Evolutionary conservation across 2,797 vertebrate genomes (phyloP).

Genomic region (Manis pentadactyla): DNA sequence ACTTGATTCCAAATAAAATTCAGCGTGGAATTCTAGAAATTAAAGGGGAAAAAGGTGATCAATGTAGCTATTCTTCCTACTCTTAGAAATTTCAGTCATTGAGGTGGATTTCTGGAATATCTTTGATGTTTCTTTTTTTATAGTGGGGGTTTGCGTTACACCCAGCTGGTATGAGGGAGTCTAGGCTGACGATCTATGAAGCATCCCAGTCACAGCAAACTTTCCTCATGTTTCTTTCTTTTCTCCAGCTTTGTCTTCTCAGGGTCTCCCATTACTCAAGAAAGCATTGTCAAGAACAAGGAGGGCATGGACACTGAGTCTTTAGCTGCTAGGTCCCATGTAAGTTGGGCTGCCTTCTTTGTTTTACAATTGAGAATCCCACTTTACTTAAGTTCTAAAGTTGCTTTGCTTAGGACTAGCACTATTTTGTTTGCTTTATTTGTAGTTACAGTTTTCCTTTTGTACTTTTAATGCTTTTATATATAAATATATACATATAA

Average conservation of each 20-base stretch:
- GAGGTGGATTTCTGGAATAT: neutral
- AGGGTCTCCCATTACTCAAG: neutral
- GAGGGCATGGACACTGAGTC: slow-evolving; percentile 37
- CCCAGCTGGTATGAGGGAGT: neutral
- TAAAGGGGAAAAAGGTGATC: neutral
- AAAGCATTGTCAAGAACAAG: neutral
- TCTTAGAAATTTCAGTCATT: neutral
- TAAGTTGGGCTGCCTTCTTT: neutral
- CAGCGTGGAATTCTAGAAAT: neutral
- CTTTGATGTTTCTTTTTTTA: neutral
- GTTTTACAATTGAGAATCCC: neutral
- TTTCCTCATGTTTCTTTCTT: slow-evolving; percentile 16
- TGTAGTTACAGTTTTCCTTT: neutral
- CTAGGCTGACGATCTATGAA: neutral
- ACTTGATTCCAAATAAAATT: neutral
- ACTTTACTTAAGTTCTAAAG: neutral
- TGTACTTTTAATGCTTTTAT: neutral
- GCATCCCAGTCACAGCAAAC: neutral
- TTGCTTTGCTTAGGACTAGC: neutral
- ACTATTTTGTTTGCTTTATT: neutral
- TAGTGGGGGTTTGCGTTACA: neutral
- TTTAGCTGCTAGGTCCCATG: neutral
- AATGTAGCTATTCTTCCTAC: neutral
- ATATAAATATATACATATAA: too few species aligned
- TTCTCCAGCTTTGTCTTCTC: neutral